Base-by-base conservation (phyloP, 2,113 vertebrate species). In the Formicarius rufipectus region DNA sequence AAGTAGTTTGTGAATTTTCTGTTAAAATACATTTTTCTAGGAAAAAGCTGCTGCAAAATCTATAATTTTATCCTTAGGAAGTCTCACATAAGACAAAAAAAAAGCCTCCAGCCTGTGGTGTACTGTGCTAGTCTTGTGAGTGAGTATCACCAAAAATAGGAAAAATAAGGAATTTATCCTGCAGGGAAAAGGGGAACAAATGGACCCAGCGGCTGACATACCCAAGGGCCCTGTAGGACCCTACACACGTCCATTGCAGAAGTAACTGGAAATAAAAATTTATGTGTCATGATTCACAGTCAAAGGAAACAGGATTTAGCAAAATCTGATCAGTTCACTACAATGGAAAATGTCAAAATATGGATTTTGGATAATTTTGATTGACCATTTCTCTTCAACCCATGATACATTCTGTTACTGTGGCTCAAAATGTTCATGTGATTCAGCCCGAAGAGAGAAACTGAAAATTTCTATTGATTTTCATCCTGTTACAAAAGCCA, bases 381-480 rank as follows among this genome's bases (percentile, higher is more conserved):
- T 72, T 60, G 84, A 86, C 73, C 23, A 16, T 78, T 92, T 95
- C 52, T 75, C 62, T 86, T 75, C 64, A 80, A 22, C 7, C 39
- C 1, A 0, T 64, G 76, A 81, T 75, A 71, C 30, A 10, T 86
- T 53, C 80, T 81, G 63, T 50, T 89, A 31, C 49, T 33, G 67
- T 58, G 60, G 40, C 56, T 90, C 44, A 27, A 84, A 84, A 60
- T 5, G 7, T 68, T 84, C 25, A 50, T 81, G 60, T 92, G 80
- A 92, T 90, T 78, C 72, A 88, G 56, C 59, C 1, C 45, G 64
- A 84, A 83, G 73, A 90, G 45, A 75, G 56, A 93, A 88, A 83
- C 64, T 33, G 60, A 93, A 93, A 55, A 89, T 84, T 91, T 47
- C 52, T 56, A 94, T 93, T 7, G 35, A 95, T 94, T 90, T 91